Evolutionary conservation across 2,888 invertebrate species (phyloP).

Genomic region (Melangyna quadrimaculata): DNA sequence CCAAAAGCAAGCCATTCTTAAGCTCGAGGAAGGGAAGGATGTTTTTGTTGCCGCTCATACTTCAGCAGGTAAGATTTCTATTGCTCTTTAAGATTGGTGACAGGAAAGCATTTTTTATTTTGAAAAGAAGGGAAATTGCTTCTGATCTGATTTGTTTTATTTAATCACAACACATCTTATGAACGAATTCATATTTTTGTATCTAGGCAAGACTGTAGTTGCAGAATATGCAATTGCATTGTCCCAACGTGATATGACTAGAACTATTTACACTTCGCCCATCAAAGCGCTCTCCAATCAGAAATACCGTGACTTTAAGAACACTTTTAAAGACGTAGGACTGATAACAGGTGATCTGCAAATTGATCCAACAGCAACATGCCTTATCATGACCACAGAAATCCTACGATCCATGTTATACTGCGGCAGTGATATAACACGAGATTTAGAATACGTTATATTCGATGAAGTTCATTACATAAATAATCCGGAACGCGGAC

Average conservation of each 20-base stretch:
- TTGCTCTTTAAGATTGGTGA: no score
- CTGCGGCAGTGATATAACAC: constrained; percentile 95
- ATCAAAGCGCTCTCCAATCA: constrained; percentile 99
- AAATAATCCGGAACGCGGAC: constrained; percentile 97
- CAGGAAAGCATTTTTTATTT: no score
- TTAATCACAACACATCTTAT: no score
- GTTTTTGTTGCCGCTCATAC: constrained; percentile 99
- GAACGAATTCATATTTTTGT: background rate
- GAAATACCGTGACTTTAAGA: constrained; percentile 98
- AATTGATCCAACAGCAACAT: constrained; percentile 95
- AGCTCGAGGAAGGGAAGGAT: constrained; percentile 95
- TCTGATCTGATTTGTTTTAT: no score
- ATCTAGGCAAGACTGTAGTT: constrained; percentile 93
- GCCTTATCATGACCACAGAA: constrained; percentile 99
- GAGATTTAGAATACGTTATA: constrained; percentile 98
- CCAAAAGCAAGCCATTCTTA: constrained; percentile 97
- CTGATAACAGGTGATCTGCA: constrained; percentile 97
- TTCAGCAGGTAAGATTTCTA: constrained; percentile 93
- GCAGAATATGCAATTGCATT: constrained; percentile 99
- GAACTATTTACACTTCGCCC: constrained; percentile 98
- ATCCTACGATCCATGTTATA: constrained; percentile 98
- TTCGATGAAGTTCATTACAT: constrained; percentile 99
- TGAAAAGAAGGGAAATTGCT: no score
- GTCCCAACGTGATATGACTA: constrained; percentile 94
- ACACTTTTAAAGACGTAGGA: constrained; percentile 95